These are phyloP conservation scores for Trichogramma evanescens DNA, from an alignment of 2,888 invertebrate species.

Conservation along the genomic window DNA sequence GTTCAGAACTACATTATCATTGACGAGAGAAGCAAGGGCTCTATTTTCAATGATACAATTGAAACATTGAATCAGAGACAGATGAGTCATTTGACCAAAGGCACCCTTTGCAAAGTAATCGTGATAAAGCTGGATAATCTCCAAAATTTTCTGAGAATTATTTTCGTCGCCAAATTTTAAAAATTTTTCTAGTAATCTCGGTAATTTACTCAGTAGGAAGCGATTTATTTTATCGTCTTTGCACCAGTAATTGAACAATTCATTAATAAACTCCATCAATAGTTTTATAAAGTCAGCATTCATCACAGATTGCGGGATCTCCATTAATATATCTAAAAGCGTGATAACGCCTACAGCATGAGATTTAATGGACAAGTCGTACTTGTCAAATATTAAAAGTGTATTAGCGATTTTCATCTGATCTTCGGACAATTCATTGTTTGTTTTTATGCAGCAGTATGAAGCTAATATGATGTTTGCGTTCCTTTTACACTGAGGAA, in stretches of 20 bases:
- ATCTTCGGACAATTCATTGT: constrained; percentile 21
- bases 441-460: constrained; percentile 30
- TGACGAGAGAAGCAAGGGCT: constrained; percentile 15
- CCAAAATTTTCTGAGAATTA: constrained; percentile 17
- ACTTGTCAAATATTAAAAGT: constrained; percentile 32
- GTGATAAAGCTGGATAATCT: constrained; percentile 23
- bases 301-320: constrained; percentile 14
- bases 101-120: constrained; percentile 17
- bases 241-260: constrained; percentile 33
- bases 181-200: constrained; percentile 28
- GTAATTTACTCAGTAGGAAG: constrained; percentile 40
- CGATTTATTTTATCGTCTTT: constrained; percentile 37
- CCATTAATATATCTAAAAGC: constrained; percentile 38
- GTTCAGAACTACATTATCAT: constrained; percentile 16
- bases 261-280: constrained; percentile 29
- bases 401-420: constrained; percentile 30
- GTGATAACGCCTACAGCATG: constrained; percentile 37
- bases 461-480: constrained; percentile 30
- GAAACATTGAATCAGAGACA: constrained; percentile 46
- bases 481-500: constrained; percentile 26
- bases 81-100: constrained; percentile 44
- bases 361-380: constrained; percentile 23
- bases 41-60: constrained; percentile 40
- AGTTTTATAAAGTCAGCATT: constrained; percentile 19
- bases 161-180: constrained; percentile 6